phyloP scores from a whole-genome alignment of 53 echinoderm and acorn worm species.

The Paelopatides confundens region DNA sequence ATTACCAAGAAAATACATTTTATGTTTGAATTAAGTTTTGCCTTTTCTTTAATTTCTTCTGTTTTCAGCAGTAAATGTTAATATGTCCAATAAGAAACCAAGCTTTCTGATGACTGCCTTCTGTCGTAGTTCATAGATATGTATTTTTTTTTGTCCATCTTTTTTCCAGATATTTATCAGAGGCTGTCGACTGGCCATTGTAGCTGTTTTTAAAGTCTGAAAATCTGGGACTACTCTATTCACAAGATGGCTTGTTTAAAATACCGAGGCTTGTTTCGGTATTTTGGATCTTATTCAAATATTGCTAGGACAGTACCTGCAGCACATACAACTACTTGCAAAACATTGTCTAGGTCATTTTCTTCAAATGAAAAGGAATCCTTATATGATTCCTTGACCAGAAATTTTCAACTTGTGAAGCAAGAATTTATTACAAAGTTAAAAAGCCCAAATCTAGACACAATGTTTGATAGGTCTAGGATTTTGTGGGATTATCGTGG shows the following conservation, averaged over 20 bases:
- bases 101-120: no score
- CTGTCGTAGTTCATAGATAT: no score
- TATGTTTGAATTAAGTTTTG: no score
- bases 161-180: no score
- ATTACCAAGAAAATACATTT: no score
- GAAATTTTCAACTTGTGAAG: conserved; percentile 72
- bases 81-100: no score
- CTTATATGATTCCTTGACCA: conserved; percentile 33
- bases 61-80: no score
- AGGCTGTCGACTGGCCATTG: no score
- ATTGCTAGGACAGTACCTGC: background rate
- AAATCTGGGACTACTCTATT: no score
- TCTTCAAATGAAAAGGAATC: conserved; percentile 11
- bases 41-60: no score
- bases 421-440: conserved; percentile 74
- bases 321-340: background rate
- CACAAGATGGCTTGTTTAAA: background rate
- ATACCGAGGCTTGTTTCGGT: background rate
- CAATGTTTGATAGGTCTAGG: conserved; percentile 77
- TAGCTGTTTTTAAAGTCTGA: no score
- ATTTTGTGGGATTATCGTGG: conserved; percentile 77
- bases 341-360: background rate
- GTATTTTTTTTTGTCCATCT: no score
- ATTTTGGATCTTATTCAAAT: background rate
- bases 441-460: conserved; percentile 72